Evolutionary conservation across 2,797 vertebrate genomes (phyloP).

Genomic region (Prionace glauca): DNA sequence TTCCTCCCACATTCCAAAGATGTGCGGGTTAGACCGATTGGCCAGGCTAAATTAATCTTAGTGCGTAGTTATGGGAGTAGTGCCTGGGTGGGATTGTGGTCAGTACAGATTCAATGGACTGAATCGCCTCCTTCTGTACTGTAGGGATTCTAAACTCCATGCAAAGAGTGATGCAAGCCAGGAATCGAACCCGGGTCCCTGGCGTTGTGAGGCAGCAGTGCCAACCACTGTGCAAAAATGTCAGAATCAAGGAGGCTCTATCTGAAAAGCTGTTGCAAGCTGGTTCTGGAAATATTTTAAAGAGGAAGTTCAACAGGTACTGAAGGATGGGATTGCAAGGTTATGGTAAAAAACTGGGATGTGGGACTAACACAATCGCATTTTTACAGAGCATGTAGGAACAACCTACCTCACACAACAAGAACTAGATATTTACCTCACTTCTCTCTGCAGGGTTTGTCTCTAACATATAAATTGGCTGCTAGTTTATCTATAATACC

Average conservation of each 20-base stretch:
- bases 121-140: too few relatives aligned
- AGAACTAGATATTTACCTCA: background rate
- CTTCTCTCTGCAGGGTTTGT: background rate
- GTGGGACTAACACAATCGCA: background rate
- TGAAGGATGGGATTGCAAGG: background rate
- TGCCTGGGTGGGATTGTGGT: too few relatives aligned
- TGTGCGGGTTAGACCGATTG: too few relatives aligned
- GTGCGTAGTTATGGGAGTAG: too few relatives aligned
- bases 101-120: too few relatives aligned
- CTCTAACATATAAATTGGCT: background rate
- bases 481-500: background rate
- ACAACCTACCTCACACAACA: background rate
- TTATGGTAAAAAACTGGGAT: background rate
- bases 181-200: too few relatives aligned
- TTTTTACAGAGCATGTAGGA: background rate
- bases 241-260: background rate
- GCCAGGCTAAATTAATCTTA: too few relatives aligned
- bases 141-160: too few relatives aligned
- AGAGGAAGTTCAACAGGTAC: background rate
- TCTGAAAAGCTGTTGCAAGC: background rate
- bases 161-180: too few relatives aligned
- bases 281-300: background rate
- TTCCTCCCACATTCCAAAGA: too few relatives aligned
- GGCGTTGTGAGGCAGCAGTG: too few relatives aligned
- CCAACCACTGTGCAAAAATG: too few relatives aligned